These are phyloP conservation scores for Thaumetopoea pityocampa DNA, from an alignment of 1,140 invertebrate species.

Conservation along the genomic window DNA sequence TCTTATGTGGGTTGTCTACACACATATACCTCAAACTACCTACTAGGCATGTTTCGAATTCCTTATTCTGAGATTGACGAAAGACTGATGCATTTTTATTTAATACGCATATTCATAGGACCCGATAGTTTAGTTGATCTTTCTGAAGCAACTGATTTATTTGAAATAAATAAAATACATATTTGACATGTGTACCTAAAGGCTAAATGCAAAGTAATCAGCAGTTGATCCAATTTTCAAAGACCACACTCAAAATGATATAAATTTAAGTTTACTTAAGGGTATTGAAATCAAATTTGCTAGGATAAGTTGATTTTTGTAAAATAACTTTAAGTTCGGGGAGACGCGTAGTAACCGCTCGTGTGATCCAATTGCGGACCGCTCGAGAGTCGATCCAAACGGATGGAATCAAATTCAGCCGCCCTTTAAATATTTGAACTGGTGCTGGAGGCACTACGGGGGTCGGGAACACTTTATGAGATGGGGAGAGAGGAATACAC, in stretches of 20 bases:
- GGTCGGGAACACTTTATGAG: background rate
- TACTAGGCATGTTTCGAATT: slow-evolving; percentile 30
- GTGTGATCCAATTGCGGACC: slow-evolving; percentile 67
- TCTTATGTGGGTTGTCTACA: slow-evolving; percentile 50
- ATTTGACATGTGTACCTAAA: no score
- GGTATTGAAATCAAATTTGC: slow-evolving; percentile 59
- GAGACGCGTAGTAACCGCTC: slow-evolving; percentile 42
- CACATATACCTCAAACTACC: no score
- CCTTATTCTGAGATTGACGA: slow-evolving; percentile 35
- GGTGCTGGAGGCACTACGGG: slow-evolving; percentile 25
- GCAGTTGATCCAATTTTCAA: no score
- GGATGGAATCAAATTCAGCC: slow-evolving; percentile 50
- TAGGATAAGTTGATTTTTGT: slow-evolving; percentile 59
- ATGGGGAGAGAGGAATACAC: slow-evolving; percentile 3
- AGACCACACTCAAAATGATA: slow-evolving; percentile 32
- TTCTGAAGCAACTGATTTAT: no score
- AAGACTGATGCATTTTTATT: slow-evolving; percentile 1
- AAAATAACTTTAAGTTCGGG: slow-evolving; percentile 43
- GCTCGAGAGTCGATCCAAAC: slow-evolving; percentile 29
- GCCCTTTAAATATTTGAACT: slow-evolving; percentile 67
- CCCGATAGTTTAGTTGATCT: no score
- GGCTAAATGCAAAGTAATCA: no score
- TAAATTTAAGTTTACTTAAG: slow-evolving; percentile 58
- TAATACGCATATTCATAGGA: background rate
- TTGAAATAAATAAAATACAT: no score